Percentiles rank a stretch among this genome's conserved stretches.
phyloP scores from a whole-genome alignment of 2,888 invertebrate species.

The Theretra japonica region DNA sequence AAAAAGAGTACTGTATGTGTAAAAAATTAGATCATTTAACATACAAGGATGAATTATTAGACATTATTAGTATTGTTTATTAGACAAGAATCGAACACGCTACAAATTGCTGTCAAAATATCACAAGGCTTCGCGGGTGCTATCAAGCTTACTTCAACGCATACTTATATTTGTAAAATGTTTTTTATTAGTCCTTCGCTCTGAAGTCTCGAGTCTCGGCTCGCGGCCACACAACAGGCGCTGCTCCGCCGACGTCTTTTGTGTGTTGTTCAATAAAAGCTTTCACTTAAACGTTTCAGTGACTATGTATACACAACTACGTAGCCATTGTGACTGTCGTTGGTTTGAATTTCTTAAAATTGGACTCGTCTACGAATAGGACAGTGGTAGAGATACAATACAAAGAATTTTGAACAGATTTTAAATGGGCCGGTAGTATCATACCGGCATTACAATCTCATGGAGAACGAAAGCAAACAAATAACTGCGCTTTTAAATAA shows the following conservation, averaged over 20 bases:
- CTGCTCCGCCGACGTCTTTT: background rate
- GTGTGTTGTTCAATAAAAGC: constrained; percentile 15
- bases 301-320: background rate
- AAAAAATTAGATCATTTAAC: no score
- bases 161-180: background rate
- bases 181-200: background rate
- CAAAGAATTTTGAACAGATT: background rate
- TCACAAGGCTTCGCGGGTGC: background rate
- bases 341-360: background rate
- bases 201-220: background rate
- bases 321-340: background rate
- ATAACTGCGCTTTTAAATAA: no score
- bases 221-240: background rate
- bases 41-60: no score
- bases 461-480: background rate
- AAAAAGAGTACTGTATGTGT: no score
- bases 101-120: background rate
- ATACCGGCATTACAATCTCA: background rate
- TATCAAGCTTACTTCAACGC: background rate
- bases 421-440: background rate
- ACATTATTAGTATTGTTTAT: no score
- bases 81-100: no score
- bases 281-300: background rate
- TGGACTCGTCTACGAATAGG: background rate
- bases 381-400: background rate